Evolutionary conservation across 2,113 vertebrate species (phyloP).

Genomic region (Nesoenas mayeri): DNA sequence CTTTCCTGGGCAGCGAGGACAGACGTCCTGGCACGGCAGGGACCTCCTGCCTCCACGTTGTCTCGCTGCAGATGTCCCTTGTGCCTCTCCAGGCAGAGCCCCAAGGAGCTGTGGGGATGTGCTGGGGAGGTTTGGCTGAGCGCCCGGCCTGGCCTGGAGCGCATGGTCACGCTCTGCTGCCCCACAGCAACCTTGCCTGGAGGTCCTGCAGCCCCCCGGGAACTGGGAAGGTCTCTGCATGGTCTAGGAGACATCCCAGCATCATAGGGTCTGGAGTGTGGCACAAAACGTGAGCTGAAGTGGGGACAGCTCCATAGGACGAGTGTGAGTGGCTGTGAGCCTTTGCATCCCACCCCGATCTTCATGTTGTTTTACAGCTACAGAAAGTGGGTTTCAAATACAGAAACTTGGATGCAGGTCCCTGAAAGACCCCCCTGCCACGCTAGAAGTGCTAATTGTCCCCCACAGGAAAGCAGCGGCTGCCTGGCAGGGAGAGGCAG

Average conservation of each 20-base stretch:
- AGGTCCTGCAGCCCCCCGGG: not conserved
- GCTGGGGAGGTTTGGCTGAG: not conserved
- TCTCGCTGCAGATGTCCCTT: not conserved
- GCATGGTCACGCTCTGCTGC: not conserved
- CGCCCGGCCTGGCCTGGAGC: not conserved
- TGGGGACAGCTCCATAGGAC: not conserved
- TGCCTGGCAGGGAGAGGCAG: not conserved
- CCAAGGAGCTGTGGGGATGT: not conserved
- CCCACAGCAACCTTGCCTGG: rapidly evolving
- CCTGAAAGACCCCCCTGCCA: not conserved
- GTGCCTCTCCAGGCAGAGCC: conserved; percentile 19
- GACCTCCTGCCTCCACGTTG: not conserved
- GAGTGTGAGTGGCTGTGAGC: not conserved
- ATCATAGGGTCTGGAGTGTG: not conserved
- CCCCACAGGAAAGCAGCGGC: not conserved
- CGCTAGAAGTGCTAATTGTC: not conserved
- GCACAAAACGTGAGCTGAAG: not conserved
- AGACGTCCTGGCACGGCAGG: not conserved
- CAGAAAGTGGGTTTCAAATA: not conserved
- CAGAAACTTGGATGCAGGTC: not conserved
- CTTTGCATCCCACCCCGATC: not conserved
- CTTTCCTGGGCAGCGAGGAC: not conserved
- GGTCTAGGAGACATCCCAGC: not conserved
- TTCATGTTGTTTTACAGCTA: not conserved
- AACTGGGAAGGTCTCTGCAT: not conserved